These are phyloP conservation scores for Siniperca obscura DNA, from an alignment of 2,797 vertebrate genomes.

Conservation along the genomic window DNA sequence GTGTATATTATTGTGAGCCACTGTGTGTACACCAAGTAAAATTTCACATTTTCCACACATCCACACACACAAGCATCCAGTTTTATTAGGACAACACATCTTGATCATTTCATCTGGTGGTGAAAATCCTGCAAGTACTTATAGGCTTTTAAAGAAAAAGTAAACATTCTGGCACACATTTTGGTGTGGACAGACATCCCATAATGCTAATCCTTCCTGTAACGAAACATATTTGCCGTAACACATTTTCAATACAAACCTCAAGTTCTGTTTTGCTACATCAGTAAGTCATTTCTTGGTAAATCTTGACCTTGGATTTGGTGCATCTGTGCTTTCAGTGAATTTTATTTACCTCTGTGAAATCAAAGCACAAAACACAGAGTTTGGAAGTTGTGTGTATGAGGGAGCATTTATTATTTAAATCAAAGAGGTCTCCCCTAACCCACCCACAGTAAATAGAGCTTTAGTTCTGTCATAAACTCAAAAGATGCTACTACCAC, in stretches of 20 bases:
- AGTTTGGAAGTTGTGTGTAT: not conserved
- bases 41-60: constrained; percentile 31
- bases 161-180: not conserved
- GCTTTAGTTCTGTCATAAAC: not conserved
- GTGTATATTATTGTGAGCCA: constrained; percentile 35
- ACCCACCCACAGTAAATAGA: not conserved
- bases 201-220: constrained; percentile 1
- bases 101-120: not conserved
- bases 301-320: constrained; percentile 10
- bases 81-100: constrained; percentile 14
- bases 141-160: no score
- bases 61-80: constrained; percentile 35
- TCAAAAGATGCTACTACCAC: not conserved
- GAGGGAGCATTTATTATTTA: constrained; percentile 5
- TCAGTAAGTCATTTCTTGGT: not conserved
- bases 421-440: not conserved
- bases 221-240: not conserved
- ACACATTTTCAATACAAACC: not conserved
- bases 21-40: constrained; percentile 33
- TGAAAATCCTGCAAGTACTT: not conserved
- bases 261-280: not conserved
- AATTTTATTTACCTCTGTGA: not conserved
- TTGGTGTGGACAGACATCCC: not conserved
- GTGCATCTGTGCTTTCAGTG: not conserved
- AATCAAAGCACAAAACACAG: not conserved